These are phyloP conservation scores for Parazoanthus swiftii DNA, from an alignment of 92 coral and sea anemone species.

Conservation along the genomic window DNA sequence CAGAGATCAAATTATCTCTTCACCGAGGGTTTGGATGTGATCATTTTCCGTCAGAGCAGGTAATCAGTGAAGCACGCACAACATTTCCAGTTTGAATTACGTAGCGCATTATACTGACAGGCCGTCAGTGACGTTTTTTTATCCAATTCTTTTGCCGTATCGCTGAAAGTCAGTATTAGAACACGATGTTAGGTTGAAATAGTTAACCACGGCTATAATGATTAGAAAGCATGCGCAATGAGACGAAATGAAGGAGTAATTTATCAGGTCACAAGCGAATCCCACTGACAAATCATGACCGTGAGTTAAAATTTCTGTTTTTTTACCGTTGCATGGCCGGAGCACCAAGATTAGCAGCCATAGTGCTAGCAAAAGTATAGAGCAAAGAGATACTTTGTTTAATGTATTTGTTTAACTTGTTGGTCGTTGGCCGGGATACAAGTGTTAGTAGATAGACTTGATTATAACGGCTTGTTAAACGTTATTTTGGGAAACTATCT, in stretches of 20 bases:
- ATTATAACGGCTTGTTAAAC: neutral
- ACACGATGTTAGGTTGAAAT: neutral
- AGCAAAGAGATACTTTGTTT: neutral
- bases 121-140: constrained; percentile 34
- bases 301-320: neutral
- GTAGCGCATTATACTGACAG: constrained; percentile 17
- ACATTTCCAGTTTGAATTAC: constrained; percentile 10
- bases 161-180: constrained; percentile 16
- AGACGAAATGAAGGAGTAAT: no score
- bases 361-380: no score
- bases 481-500: neutral
- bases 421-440: neutral
- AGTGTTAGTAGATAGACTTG: neutral
- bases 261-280: no score
- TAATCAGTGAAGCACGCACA: constrained; percentile 2
- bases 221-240: neutral
- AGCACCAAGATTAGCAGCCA: no score
- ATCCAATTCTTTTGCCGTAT: constrained; percentile 10
- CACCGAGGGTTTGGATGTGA: constrained; percentile 40
- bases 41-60: constrained; percentile 47
- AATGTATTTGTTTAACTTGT: no score
- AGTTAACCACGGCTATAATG: no score
- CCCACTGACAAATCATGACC: neutral
- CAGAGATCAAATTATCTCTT: constrained; percentile 21
- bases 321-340: no score